Evolutionary conservation across 2,888 invertebrate species (phyloP).

Genomic region (Ceriagrion tenellum): DNA sequence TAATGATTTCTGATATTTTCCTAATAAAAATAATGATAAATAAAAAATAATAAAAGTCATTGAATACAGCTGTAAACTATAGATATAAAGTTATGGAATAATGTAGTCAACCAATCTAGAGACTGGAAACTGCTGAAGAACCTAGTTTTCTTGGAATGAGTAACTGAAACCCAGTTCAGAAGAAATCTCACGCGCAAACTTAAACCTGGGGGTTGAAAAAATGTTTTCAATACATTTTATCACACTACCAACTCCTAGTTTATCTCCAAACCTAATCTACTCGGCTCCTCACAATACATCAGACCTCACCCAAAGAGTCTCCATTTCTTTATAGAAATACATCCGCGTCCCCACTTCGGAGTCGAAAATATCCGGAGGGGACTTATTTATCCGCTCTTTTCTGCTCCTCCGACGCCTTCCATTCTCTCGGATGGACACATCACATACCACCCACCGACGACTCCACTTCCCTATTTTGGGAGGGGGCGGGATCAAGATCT

Average conservation of each 20-base stretch:
- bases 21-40: too few species aligned
- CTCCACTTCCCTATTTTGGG: not conserved
- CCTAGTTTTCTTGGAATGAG: too few species aligned
- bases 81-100: too few species aligned
- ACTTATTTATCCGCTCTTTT: slow-evolving; percentile 48
- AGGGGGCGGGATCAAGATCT: not conserved
- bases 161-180: too few species aligned
- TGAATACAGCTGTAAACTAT: too few species aligned
- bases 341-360: not conserved
- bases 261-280: not conserved
- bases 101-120: too few species aligned
- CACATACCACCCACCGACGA: not conserved
- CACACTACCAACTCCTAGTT: not conserved
- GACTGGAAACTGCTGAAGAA: too few species aligned
- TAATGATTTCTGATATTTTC: too few species aligned
- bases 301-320: not conserved
- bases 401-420: not conserved
- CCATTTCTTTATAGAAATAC: slow-evolving; percentile 45
- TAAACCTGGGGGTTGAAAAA: too few species aligned
- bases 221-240: too few species aligned
- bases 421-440: not conserved
- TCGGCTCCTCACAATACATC: not conserved
- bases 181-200: too few species aligned
- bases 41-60: too few species aligned
- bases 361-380: slow-evolving; percentile 31